phyloP scores from a whole-genome alignment of 2,797 vertebrate species.

The Schizopygopsis malacanthus region DNA sequence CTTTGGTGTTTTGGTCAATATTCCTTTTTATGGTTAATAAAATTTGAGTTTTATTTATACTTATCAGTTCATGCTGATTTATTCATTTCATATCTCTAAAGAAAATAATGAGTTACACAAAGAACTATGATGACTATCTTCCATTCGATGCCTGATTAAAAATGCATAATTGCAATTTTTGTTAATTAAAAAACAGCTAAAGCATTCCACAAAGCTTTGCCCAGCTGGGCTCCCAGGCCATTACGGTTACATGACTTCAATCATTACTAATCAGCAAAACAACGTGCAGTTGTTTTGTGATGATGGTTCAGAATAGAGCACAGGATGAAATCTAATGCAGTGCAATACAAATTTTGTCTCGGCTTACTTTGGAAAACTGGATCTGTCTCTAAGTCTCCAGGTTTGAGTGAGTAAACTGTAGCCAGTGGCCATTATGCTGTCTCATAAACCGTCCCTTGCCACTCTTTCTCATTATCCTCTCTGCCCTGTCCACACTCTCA shows the following conservation, averaged over 20 bases:
- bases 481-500: slow-evolving; percentile 24
- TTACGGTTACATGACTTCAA: slow-evolving; percentile 26
- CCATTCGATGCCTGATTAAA: background rate
- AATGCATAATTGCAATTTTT: slow-evolving; percentile 1
- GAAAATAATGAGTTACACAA: slow-evolving; percentile 5
- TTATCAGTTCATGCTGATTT: background rate
- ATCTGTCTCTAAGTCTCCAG: slow-evolving; percentile 20
- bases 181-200: slow-evolving; percentile 41
- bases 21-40: background rate
- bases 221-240: slow-evolving; percentile 2
- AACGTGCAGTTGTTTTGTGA: background rate
- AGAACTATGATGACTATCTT: background rate
- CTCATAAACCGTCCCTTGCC: slow-evolving; percentile 32
- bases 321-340: background rate
- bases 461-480: slow-evolving; percentile 40
- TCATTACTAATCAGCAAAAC: slow-evolving; percentile 28
- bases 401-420: slow-evolving; percentile 30
- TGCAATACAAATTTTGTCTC: slow-evolving; percentile 5
- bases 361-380: slow-evolving; percentile 13
- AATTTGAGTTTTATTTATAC: background rate
- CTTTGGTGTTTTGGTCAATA: background rate
- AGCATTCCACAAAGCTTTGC: slow-evolving; percentile 1
- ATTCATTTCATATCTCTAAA: background rate
- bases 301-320: slow-evolving; percentile 11
- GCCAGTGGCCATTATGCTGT: slow-evolving; percentile 38